These are phyloP conservation scores for Odontophorus gujanensis DNA, from an alignment of 2,113 vertebrate species.

Conservation along the genomic window DNA sequence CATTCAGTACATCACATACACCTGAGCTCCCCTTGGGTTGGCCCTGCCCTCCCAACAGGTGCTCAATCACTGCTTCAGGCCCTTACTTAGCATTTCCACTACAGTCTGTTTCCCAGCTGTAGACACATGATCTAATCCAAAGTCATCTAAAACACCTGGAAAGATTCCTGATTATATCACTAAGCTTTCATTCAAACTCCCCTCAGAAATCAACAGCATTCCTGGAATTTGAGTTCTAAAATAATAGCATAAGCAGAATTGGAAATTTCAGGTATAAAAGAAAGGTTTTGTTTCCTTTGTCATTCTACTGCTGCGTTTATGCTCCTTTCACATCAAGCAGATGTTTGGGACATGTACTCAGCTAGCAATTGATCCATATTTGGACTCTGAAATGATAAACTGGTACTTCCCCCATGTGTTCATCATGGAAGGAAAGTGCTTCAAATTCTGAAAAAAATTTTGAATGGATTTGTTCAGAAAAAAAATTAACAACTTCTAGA, in stretches of 20 bases:
- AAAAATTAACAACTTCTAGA: background rate
- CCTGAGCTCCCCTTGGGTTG: no score
- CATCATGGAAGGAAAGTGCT: background rate
- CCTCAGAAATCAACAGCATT: background rate
- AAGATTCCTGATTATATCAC: background rate
- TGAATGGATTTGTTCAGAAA: background rate
- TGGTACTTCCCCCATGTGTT: background rate
- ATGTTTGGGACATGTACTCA: background rate
- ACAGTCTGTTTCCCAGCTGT: background rate
- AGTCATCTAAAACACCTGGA: background rate
- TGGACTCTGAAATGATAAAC: background rate
- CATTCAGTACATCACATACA: no score
- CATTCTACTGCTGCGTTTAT: background rate
- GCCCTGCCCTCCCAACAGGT: no score
- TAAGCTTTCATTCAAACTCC: background rate
- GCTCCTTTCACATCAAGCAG: background rate
- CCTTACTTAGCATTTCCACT: no score
- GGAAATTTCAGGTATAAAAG: background rate
- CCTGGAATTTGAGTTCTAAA: background rate
- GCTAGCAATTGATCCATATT: background rate
- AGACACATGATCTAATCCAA: background rate
- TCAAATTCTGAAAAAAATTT: background rate
- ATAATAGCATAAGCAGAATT: background rate
- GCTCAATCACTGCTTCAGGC: no score
- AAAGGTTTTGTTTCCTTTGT: fast-evolving